Evolutionary conservation across 2,797 vertebrate species (phyloP), one percentile per base, ranked within the genome.

Genomic region (Amphiprion clarkii): DNA sequence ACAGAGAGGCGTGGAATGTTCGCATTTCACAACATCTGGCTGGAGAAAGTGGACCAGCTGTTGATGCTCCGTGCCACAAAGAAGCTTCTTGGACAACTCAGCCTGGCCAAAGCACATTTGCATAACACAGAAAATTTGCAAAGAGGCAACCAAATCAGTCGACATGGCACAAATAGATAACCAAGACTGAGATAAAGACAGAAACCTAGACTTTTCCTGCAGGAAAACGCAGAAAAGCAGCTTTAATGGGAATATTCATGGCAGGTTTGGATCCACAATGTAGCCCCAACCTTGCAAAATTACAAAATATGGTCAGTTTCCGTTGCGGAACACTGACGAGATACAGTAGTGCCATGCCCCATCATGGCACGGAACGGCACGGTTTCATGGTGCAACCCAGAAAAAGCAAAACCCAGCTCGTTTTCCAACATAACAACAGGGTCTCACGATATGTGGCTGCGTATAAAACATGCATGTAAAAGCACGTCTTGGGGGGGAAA

Each of bases 71-170:
- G 56, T 27, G 5, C 4, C 67, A 79, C 48, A 59, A 42, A 21
- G n/a, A 57, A 76, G 68, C 71, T 76, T 51, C 79, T 83, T 64
- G 39, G 78, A 63, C 74, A 72, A 72, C 78, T 84, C 82, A 39
- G 64, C 70, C 33, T 49, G 21, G 19, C 10, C 36, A 39, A 39
- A 39, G 36, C 2, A 62, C 21, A 81, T 94, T 94, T 94, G 93
- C 91, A 78, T 94, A 69, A 79, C 83, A 88, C 90, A 81, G 19
- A 85, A 57, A 63, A 92, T 90, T 91, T 92, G 93, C 91, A 92
- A 84, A 87, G 87, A 87, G 84, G 76, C 87, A 93, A 90, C 85
- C 92, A 93, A 93, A 94, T 92, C 72, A 92, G 84, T 53, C 78
- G 49, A 79, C 83, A 89, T 82, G 67, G 71, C 70, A 81, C 49